Percentiles rank a stretch among this genome's conserved stretches.
Evolutionary conservation across 2,888 invertebrate genomes (phyloP).

Genomic region (Aethes cnicana): DNA sequence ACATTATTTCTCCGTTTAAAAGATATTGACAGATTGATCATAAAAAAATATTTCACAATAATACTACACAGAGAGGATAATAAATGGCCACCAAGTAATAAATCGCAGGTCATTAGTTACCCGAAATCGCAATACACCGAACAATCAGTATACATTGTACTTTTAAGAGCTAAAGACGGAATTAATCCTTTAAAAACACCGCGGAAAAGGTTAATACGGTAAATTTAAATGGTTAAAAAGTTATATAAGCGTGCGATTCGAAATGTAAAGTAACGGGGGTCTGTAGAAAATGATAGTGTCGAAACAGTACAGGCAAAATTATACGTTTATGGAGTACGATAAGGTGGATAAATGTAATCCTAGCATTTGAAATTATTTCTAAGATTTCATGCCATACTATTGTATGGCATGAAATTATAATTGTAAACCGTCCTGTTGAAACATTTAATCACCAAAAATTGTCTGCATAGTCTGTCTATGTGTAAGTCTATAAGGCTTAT

Average conservation of each 20-base stretch:
- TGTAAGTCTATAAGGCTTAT: no score
- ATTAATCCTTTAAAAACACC: slow-evolving; percentile 36
- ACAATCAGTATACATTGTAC: slow-evolving; percentile 30
- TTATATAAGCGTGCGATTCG: neutral
- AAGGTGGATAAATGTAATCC: no score
- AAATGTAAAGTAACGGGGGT: neutral
- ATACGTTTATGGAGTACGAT: no score
- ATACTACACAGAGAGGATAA: neutral
- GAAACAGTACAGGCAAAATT: no score
- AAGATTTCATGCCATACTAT: no score
- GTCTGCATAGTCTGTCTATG: no score
- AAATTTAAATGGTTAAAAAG: slow-evolving; percentile 53
- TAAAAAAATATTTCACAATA: neutral
- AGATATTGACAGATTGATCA: no score
- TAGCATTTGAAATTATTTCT: no score
- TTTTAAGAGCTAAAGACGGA: slow-evolving; percentile 25
- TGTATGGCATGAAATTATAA: no score
- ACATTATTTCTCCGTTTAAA: no score
- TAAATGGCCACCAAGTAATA: slow-evolving; percentile 19
- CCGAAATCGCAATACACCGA: neutral
- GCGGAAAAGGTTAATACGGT: slow-evolving; percentile 50
- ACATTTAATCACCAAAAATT: no score
- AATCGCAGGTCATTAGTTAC: slow-evolving; percentile 19
- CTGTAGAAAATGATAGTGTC: neutral
- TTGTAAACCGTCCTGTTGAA: no score